Percentiles rank a stretch among this genome's conserved stretches.
phyloP scores from a whole-genome alignment of 2,797 vertebrate genomes.

The Paedocypris micromegethes region DNA sequence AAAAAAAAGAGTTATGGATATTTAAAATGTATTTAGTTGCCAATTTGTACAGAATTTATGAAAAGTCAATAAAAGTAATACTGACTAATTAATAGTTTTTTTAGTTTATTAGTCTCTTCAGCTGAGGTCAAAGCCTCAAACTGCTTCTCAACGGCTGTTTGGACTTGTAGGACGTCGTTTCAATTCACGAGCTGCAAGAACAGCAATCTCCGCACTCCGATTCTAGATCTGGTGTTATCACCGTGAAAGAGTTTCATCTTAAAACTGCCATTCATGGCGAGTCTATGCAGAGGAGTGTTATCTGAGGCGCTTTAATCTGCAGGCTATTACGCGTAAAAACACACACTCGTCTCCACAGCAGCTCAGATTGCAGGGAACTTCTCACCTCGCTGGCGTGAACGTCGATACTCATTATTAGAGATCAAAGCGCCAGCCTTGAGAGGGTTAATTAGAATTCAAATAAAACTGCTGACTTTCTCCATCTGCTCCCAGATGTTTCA shows the following conservation, averaged over 20 bases:
- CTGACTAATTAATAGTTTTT: not conserved
- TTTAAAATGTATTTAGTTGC: no score
- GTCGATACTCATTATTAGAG: conserved; percentile 6
- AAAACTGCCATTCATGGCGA: conserved; percentile 31
- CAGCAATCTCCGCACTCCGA: conserved; percentile 29
- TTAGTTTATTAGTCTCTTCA: conserved; percentile 32
- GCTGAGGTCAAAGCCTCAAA: conserved; percentile 17
- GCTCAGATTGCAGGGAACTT: conserved; percentile 8
- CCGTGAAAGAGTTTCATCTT: conserved; percentile 43
- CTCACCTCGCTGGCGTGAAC: conserved; percentile 7
- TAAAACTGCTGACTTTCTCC: no score
- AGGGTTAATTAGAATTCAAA: no score
- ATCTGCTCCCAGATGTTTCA: no score
- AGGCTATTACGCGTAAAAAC: conserved; percentile 8
- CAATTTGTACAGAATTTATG: no score
- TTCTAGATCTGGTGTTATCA: conserved; percentile 23
- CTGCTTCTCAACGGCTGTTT: conserved; percentile 18
- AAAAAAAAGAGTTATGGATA: no score
- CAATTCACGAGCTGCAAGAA: conserved; percentile 34
- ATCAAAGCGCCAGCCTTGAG: not conserved
- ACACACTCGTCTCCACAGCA: not conserved
- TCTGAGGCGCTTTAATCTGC: conserved; percentile 1
- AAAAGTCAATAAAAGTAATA: no score
- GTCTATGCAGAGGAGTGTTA: conserved; percentile 20
- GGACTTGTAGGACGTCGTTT: conserved; percentile 33